phyloP scores from a whole-genome alignment of 2,797 vertebrate genomes.

The Mus caroli region DNA sequence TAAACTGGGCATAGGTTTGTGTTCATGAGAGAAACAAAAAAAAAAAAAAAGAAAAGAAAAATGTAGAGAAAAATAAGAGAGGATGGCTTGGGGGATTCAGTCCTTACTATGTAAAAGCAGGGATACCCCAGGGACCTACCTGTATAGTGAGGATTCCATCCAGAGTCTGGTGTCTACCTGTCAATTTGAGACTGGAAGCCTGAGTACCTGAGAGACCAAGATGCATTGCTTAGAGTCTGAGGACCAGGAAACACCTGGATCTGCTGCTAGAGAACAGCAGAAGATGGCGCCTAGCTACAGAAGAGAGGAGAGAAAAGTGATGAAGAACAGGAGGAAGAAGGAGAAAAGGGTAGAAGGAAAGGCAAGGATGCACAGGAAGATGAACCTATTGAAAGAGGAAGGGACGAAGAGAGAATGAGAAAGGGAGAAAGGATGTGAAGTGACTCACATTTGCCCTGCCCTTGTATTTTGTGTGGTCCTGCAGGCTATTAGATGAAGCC shows the following conservation, averaged over 20 bases:
- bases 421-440: neutral
- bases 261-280: neutral
- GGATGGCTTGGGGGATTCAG: neutral
- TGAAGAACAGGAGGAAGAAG: neutral
- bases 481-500: too few species aligned
- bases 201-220: neutral
- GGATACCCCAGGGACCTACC: neutral
- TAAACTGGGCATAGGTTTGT: neutral
- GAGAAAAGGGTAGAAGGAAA: rapidly evolving
- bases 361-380: neutral
- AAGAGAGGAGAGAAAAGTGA: too few species aligned
- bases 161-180: neutral
- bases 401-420: neutral
- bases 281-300: neutral
- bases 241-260: neutral
- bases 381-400: too few species aligned
- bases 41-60: too few species aligned
- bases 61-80: neutral
- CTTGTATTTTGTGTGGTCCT: neutral
- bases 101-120: neutral
- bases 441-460: neutral
- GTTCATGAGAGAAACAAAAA: neutral
- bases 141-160: neutral
- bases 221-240: neutral
- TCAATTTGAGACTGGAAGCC: neutral